These are phyloP conservation scores for Pipistrellus pipistrellus DNA, from an alignment of 2,797 vertebrate genomes.

Conservation along the genomic window DNA sequence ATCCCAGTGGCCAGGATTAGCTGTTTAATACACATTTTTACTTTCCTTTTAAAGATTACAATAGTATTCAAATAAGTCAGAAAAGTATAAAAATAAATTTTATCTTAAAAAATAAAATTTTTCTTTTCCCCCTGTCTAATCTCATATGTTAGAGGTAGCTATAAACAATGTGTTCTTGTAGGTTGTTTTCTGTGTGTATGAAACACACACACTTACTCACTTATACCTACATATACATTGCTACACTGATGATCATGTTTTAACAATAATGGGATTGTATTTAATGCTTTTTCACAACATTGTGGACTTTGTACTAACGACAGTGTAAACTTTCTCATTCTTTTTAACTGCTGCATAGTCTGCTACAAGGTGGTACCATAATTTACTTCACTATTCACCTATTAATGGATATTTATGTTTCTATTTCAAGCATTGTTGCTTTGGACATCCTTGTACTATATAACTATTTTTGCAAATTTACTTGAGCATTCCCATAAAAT, in stretches of 20 bases:
- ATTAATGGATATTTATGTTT: background rate
- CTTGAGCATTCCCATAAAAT: background rate
- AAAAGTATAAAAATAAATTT: conserved; percentile 47
- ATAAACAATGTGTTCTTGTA: background rate
- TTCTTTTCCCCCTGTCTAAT: background rate
- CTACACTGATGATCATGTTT: background rate
- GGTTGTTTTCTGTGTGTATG: conserved; percentile 23
- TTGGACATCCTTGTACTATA: background rate
- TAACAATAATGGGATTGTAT: background rate
- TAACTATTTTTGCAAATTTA: background rate
- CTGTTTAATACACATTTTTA: background rate
- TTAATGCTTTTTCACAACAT: conserved; percentile 3
- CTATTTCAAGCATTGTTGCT: conserved; percentile 11
- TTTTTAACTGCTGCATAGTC: background rate
- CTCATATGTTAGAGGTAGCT: background rate
- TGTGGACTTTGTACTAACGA: background rate
- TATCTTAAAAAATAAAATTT: background rate
- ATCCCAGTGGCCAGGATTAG: background rate
- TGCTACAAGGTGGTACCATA: background rate
- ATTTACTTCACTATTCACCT: background rate
- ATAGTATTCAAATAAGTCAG: conserved; percentile 9
- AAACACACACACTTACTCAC: background rate
- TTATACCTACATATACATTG: background rate
- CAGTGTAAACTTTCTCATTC: conserved; percentile 14
- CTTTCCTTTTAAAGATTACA: conserved; percentile 49